Evolutionary conservation across 2,888 invertebrate species (phyloP).

Genomic region (Mythimna impura): DNA sequence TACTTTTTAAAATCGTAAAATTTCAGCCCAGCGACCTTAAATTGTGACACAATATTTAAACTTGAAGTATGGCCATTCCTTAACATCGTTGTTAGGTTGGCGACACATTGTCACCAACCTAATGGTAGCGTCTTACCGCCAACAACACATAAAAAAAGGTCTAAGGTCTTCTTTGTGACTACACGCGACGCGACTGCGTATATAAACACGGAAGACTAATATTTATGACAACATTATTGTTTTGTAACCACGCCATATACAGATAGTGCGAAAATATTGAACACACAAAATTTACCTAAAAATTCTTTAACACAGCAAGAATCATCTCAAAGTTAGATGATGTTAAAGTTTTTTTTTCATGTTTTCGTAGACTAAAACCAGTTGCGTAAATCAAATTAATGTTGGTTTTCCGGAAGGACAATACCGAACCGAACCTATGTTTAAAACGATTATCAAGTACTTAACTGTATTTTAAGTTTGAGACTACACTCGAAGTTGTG

Average conservation of each 20-base stretch:
- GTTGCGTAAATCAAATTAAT: slow-evolving; percentile 33
- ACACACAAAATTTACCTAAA: slow-evolving; percentile 6
- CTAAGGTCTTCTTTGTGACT: too few relatives aligned
- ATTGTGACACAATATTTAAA: too few relatives aligned
- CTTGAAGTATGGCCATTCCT: too few relatives aligned
- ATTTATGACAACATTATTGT: slow-evolving; percentile 3
- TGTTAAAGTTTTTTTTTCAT: slow-evolving; percentile 3
- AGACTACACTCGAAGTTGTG: too few relatives aligned
- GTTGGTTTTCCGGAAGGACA: slow-evolving; percentile 12
- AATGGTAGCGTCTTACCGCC: too few relatives aligned
- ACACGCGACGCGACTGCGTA: not conserved
- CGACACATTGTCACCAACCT: too few relatives aligned
- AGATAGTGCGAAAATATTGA: slow-evolving; percentile 23
- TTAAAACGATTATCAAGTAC: not conserved
- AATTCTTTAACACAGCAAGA: not conserved
- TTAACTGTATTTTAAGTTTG: too few relatives aligned
- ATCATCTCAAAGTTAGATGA: slow-evolving; percentile 8
- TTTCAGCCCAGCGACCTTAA: too few relatives aligned
- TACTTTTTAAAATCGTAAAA: too few relatives aligned
- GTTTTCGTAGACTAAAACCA: slow-evolving; percentile 1
- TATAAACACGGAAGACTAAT: not conserved
- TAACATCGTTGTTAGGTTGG: too few relatives aligned
- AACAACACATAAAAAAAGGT: too few relatives aligned
- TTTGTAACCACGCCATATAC: not conserved
- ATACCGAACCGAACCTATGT: not conserved